Evolutionary conservation across 1,140 invertebrate genomes (phyloP).

Genomic region (Pseudoatta argentina): DNA sequence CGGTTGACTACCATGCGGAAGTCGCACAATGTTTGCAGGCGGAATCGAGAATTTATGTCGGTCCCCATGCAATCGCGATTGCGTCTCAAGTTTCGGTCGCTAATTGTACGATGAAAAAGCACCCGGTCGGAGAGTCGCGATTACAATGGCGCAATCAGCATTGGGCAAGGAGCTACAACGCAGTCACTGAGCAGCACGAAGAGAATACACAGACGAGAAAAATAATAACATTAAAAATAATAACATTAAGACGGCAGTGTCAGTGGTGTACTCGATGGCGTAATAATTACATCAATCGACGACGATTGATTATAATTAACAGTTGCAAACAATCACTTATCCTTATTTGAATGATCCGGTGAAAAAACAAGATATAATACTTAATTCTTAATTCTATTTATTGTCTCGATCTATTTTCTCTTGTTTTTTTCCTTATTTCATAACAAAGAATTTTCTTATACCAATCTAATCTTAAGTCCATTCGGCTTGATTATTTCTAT

Average conservation of each 20-base stretch:
- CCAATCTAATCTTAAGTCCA: background rate
- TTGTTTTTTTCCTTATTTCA: background rate
- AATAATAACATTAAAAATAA: constrained; percentile 63
- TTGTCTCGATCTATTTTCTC: background rate
- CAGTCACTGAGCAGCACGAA: constrained; percentile 2
- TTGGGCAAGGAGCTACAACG: constrained; percentile 65
- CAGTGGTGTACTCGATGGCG: background rate
- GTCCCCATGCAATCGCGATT: constrained; percentile 65
- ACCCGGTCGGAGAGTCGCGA: constrained; percentile 65
- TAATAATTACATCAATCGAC: constrained; percentile 47
- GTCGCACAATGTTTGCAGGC: constrained; percentile 20
- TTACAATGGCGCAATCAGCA: constrained; percentile 72
- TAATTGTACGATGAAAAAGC: constrained; percentile 72
- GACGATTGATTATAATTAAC: constrained; percentile 24
- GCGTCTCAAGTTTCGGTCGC: constrained; percentile 67
- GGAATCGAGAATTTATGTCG: constrained; percentile 68
- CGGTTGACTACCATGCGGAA: constrained; percentile 38
- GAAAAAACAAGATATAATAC: background rate
- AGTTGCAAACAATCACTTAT: constrained; percentile 16
- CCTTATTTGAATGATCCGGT: background rate
- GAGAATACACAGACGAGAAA: constrained; percentile 50
- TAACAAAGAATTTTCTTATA: background rate
- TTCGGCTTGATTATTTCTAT: background rate
- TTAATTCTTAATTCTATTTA: constrained; percentile 11
- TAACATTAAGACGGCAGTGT: constrained; percentile 40